Evolutionary conservation across 2,797 vertebrate species (phyloP), one percentile per base, ranked within the genome.

Genomic region (Gymnoscopelus microlampas): DNA sequence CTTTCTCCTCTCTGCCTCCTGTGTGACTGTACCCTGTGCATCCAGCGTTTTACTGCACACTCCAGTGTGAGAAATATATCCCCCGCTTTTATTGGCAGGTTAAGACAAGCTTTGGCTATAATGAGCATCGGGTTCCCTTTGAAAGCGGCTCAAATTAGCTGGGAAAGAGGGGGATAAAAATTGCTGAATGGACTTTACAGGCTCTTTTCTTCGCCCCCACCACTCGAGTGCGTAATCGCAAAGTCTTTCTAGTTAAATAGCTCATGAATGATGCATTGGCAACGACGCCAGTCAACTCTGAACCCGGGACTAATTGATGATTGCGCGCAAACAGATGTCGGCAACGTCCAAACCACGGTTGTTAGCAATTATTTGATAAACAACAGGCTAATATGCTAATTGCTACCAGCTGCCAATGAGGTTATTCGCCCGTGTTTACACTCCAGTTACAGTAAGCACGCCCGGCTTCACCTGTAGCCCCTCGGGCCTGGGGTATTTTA

Each of bases 341-440:
- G 87, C 88, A 75, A 76, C 51, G 53, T 75, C 74, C 53, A 71
- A 90, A 87, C 78, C 83, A 70, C 70, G 80, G 88, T 91, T 82
- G 85, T 88, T 89, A 88, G 87, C 86, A 91, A 92, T 93, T 92
- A 92, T 93, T 92, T 91, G 92, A 93, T 93, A 90, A 93, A 90
- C 89, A 92, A 87, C 87, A 68, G 84, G 83, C 87, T 94, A 93
- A 94, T 94, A 90, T 80, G 89, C 85, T 94, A 93, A 93, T 93
- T 93, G 86, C 83, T 90, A 64, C 77, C 92, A 93, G 77, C 88
- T 86, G 79, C 76, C 74, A 72, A 48, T 89, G 88, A 89, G 86
- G 85, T 85, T 90, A 77, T 87, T 78, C 57, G 2, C 58, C 26
- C 69, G 56, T 88, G 79, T 91, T 93, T 91, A 82, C 78, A 79